Base-by-base conservation (phyloP, 2,113 vertebrate species). In the Clarias macrocephalus region DNA sequence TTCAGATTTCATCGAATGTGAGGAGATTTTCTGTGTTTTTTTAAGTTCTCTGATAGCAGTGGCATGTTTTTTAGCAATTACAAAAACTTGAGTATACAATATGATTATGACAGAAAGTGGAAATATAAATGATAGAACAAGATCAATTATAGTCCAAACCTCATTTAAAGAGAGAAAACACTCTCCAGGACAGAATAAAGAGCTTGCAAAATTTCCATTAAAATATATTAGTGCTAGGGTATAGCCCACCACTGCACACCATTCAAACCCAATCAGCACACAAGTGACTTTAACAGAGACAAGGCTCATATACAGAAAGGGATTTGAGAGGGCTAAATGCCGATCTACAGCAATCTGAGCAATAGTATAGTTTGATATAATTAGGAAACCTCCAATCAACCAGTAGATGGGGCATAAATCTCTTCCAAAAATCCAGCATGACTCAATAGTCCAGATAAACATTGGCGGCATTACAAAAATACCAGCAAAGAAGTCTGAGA, bases 401-500 rank as follows among this genome's bases (percentile, higher is more conserved):
- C 37, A 52, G 10, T 84, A 80, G 30, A 65, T 8, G 2, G 56
- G 56, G 30, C 90, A 91, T 25, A 85, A 82, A 15, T 59, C 25
- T 7, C 9, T 37, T 2, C 87, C 84, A 80, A 85, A 88, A 37
- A n/a, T 87, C 89, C 89, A 91, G 37, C 90, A 90, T 5, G 85
- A 66, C 28, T 91, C 89, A 19, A 91, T 85, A 0, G 84, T 59
- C 48, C 13, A 56, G 6, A 80, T 13, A 19, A 87, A 79, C 5
- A 37, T 95, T 28, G 92, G 94, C 25, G 96, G 95, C 95, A 97
- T 42, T 42, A 42, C 42, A 42, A 42, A 42, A 5, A 42, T 5
- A 5, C 42, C 42, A 42, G 42, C 42, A 42, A 42, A 42, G 42
- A 42, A 42, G 3, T 42, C 42, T 42, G 42, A 42, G 0, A 42